Percentiles rank a stretch among this genome's conserved stretches.
phyloP scores from a whole-genome alignment of 2,113 vertebrate genomes.

The Platanista minor region DNA sequence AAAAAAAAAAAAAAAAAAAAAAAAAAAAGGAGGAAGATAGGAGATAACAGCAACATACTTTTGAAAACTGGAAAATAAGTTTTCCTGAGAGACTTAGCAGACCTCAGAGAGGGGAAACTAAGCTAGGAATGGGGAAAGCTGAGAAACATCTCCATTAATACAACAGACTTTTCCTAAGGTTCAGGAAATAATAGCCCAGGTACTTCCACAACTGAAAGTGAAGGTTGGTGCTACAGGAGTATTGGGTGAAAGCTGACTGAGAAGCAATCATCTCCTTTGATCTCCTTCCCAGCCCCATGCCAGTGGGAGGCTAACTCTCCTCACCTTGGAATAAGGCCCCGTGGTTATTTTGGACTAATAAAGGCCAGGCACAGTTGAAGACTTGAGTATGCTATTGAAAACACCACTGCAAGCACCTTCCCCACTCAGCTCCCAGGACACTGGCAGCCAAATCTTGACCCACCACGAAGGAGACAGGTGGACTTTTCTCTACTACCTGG shows the following conservation, averaged over 20 bases:
- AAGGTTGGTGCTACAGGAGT: background rate
- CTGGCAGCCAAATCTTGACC: background rate
- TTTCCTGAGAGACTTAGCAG: background rate
- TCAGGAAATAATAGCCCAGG: background rate
- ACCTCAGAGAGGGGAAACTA: background rate
- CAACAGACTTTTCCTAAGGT: background rate
- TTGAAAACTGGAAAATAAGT: slow-evolving; percentile 11
- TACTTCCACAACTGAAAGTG: background rate
- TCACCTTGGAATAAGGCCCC: background rate
- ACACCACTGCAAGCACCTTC: background rate
- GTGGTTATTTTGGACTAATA: background rate
- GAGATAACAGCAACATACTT: background rate
- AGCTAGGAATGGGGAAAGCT: background rate
- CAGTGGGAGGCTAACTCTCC: background rate
- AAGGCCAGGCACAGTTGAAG: background rate
- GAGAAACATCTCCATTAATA: background rate
- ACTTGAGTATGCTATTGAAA: background rate
- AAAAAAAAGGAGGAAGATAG: background rate
- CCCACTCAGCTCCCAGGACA: background rate
- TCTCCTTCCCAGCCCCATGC: background rate
- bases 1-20: background rate
- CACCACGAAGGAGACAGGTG: background rate
- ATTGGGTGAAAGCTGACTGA: background rate
- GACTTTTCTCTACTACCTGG: background rate
- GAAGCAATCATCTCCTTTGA: background rate